Evolutionary conservation across 2,797 vertebrate genomes (phyloP), one percentile per base, ranked within the genome.

Genomic region (Orestias chungarensis): DNA sequence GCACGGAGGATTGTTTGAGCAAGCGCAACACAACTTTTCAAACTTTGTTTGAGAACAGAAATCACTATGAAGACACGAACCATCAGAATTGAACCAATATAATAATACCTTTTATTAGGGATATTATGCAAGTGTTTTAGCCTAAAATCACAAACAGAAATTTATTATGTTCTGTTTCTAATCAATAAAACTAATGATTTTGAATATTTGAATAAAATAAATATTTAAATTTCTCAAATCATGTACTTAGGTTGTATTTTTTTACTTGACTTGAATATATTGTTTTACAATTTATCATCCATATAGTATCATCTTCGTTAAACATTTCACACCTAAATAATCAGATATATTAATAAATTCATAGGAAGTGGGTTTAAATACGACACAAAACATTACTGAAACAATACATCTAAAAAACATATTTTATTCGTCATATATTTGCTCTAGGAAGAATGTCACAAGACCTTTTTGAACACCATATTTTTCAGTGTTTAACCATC

Each of bases 1-100:
- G 90, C 87, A 90, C 90, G 89, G 92, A 85, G 88, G 91, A 93
- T 89, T 93, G 92, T 93, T 94, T 94, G 93, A 88, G 92, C 87
- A 92, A 91, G 91, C 88, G 84, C 86, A 81, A 64, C 81, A 80
- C 77, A 79, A 89, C 88, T 80, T 47, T 47, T 6, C 7, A 15
- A 15, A 8, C 0, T 55, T 1, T 31, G 6, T 54, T 31, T 31
- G 6, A 31, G 54, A 55, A 55, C 29, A 31, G 31, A 9, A 55
- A 74, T 46, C 15, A 70, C 27, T 49, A 68, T 55, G 27, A 70
- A 38, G 69, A 74, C 79, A 71, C 9, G 77, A 70, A 52, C 4
- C 1, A 52, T 25, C 14, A 20, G 20, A 40, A 42, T 25, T 42
- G 7, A 62, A 62, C 59, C 35, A 62, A 1, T 40, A 62, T 75